Conservation (phyloP, 2,888 invertebrate genomes). For the Atethmia centrago region DNA sequence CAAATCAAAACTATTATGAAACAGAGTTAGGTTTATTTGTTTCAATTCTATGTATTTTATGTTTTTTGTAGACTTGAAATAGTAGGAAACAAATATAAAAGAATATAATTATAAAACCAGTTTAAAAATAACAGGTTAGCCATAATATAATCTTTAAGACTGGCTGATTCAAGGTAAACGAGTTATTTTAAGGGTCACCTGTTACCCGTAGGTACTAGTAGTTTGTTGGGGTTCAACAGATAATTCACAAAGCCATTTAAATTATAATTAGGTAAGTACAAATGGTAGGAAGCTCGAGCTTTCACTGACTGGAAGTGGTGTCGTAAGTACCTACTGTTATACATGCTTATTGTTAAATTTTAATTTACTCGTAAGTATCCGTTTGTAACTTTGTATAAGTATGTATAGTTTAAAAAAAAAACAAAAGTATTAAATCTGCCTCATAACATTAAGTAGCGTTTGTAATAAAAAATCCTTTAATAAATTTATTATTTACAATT, state of each 20-base stretch:
- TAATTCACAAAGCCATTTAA: neutral
- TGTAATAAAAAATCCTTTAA: slow-evolving; percentile 16
- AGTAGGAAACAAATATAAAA: neutral
- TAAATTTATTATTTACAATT: slow-evolving; percentile 24
- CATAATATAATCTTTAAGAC: neutral
- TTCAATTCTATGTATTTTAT: neutral
- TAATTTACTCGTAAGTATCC: slow-evolving; percentile 11
- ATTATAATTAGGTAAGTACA: neutral
- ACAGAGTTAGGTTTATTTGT: neutral
- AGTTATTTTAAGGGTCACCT: neutral
- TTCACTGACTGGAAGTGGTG: neutral
- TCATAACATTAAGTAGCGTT: slow-evolving; percentile 38
- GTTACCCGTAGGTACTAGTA: neutral
- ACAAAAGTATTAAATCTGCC: slow-evolving; percentile 53
- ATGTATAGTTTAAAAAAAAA: slow-evolving; percentile 1
- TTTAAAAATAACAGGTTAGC: neutral
- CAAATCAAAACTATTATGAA: neutral
- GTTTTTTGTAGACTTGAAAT: neutral
- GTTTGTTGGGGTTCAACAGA: slow-evolving; percentile 3
- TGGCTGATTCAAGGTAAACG: slow-evolving; percentile 19
- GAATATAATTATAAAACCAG: neutral
- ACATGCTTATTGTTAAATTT: neutral
- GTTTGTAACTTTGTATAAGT: slow-evolving; percentile 17
- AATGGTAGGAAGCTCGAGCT: neutral
- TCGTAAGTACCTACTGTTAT: neutral